Conservation (phyloP, 2,797 vertebrate species). For the Hemitrygon akajei region DNA sequence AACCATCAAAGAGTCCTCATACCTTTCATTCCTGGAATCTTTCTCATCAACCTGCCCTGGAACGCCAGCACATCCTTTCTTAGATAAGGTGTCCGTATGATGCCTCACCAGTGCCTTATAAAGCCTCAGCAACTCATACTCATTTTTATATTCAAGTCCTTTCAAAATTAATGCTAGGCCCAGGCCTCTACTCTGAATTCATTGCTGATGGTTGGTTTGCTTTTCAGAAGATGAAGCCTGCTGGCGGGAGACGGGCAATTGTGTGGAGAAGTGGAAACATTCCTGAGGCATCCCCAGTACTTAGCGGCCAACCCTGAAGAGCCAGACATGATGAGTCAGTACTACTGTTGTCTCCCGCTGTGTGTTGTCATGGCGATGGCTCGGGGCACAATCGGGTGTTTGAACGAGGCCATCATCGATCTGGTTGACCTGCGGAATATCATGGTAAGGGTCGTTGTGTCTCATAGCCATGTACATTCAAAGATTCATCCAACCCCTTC, state of each 20-base stretch:
- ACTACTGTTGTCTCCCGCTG: not conserved
- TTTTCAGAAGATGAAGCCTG: not conserved
- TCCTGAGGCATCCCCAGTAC: not conserved
- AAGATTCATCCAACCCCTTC: too few relatives aligned
- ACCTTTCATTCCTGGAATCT: too few relatives aligned
- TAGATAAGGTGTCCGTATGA: too few relatives aligned
- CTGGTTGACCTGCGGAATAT: accelerated
- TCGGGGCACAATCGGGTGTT: not conserved
- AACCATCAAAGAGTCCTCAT: too few relatives aligned
- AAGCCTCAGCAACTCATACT: too few relatives aligned
- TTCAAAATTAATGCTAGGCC: too few relatives aligned
- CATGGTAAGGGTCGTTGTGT: not conserved
- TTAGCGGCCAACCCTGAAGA: not conserved
- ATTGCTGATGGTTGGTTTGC: not conserved
- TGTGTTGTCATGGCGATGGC: not conserved
- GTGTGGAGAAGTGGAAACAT: not conserved
- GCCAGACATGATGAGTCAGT: not conserved
- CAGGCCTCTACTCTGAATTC: too few relatives aligned
- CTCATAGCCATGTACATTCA: not conserved
- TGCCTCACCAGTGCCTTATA: too few relatives aligned
- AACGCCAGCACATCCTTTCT: too few relatives aligned
- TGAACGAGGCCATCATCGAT: not conserved
- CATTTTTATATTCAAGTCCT: too few relatives aligned
- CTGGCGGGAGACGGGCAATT: accelerated
- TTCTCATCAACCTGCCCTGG: too few relatives aligned